Evolutionary conservation across 2,888 invertebrate species (phyloP).

Genomic region (Chydorus sphaericus): DNA sequence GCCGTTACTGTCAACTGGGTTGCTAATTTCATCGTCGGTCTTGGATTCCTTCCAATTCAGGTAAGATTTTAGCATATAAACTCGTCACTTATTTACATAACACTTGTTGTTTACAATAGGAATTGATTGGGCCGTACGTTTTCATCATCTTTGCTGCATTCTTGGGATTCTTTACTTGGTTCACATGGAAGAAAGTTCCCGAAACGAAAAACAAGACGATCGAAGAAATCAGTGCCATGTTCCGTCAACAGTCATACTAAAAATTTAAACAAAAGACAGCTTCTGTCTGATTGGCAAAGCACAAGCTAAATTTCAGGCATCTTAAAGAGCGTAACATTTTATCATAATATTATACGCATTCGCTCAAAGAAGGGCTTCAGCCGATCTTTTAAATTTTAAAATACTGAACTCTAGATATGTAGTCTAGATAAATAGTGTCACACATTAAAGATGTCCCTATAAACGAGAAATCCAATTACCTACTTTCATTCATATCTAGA

Average conservation of each 20-base stretch:
- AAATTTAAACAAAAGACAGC: constrained; percentile 25
- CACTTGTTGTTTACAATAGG: constrained; percentile 30
- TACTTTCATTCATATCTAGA: neutral
- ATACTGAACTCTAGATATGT: no score
- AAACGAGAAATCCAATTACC: no score
- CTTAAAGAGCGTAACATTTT: no score
- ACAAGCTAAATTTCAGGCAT: no score
- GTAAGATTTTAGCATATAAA: constrained; percentile 27
- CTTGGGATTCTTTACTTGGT: constrained; percentile 53
- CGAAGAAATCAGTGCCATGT: constrained; percentile 71
- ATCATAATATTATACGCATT: no score
- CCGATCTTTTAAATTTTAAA: no score
- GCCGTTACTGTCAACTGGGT: constrained; percentile 78
- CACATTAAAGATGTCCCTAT: no score
- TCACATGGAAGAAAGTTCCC: constrained; percentile 70
- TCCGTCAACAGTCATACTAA: constrained; percentile 51
- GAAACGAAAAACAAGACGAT: constrained; percentile 77
- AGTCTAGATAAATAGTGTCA: no score
- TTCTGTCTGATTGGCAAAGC: no score
- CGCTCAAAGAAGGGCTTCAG: no score
- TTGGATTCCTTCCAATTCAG: constrained; percentile 55
- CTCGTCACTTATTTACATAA: no score
- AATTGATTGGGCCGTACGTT: constrained; percentile 47
- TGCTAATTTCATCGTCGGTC: constrained; percentile 66
- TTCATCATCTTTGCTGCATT: constrained; percentile 65